A percentile compares a stretch with the other conserved stretches of the same genome.
Evolutionary conservation across 2,888 invertebrate species (phyloP).

Genomic region (Melanchra persicariae): DNA sequence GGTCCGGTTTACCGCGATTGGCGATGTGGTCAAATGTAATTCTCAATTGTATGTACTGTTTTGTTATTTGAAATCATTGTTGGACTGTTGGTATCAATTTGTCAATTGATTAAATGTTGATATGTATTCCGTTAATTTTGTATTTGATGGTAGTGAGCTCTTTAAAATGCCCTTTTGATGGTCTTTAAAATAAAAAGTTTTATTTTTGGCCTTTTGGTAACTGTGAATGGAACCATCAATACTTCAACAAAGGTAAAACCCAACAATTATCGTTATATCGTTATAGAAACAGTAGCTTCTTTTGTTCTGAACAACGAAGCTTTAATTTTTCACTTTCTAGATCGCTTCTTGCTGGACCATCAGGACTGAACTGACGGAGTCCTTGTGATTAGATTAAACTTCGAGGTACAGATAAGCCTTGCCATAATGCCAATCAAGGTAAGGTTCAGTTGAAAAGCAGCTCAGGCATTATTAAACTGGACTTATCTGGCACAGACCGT

Average conservation of each 20-base stretch:
- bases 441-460: not conserved
- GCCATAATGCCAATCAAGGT: not conserved
- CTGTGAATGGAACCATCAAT: too few relatives aligned
- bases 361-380: too few relatives aligned
- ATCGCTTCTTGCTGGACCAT: too few relatives aligned
- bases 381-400: not conserved
- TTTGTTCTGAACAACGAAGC: too few relatives aligned
- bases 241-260: too few relatives aligned
- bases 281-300: too few relatives aligned
- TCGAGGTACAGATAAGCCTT: not conserved
- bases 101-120: not conserved
- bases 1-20: constrained; percentile 13
- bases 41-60: constrained; percentile 3
- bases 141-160: too few relatives aligned
- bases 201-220: too few relatives aligned
- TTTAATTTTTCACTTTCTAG: too few relatives aligned
- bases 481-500: not conserved
- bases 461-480: not conserved
- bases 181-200: too few relatives aligned
- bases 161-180: too few relatives aligned
- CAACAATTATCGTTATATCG: too few relatives aligned
- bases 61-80: constrained; percentile 7
- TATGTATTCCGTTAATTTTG: not conserved
- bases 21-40: constrained; percentile 9
- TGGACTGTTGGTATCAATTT: not conserved